Percentiles rank a stretch among this genome's conserved stretches.
Evolutionary conservation across 2,113 vertebrate species (phyloP).

Genomic region (Ceuthmochares aereus): DNA sequence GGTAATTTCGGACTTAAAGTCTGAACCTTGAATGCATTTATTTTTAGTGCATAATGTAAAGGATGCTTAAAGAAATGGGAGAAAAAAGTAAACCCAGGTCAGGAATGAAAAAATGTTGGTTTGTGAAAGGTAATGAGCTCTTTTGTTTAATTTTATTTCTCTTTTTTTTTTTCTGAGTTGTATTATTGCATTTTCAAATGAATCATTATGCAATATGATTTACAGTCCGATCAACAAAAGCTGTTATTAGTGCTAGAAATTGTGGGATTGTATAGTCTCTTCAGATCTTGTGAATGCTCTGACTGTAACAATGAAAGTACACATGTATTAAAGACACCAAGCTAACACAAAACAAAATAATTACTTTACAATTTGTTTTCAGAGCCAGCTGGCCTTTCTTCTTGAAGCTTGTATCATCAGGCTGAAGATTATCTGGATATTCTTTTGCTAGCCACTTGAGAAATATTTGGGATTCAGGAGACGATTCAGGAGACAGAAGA

Average conservation of each 20-base stretch:
- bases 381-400: conserved; percentile 25
- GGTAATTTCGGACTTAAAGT: conserved; percentile 72
- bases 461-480: conserved; percentile 81
- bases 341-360: conserved; percentile 11
- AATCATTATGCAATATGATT: conserved; percentile 13
- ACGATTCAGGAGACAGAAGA: conserved; percentile 71
- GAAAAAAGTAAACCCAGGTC: neutral
- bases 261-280: neutral
- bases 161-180: conserved; percentile 8
- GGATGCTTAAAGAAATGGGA: neutral
- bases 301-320: neutral
- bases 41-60: conserved; percentile 64
- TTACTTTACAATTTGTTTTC: neutral
- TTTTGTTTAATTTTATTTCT: conserved; percentile 30
- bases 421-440: conserved; percentile 41
- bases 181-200: conserved; percentile 11
- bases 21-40: conserved; percentile 45
- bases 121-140: conserved; percentile 8
- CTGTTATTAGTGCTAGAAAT: conserved; percentile 8
- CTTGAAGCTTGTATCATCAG: neutral
- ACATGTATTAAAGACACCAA: neutral
- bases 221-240: conserved; percentile 18
- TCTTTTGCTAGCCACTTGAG: conserved; percentile 49
- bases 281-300: neutral
- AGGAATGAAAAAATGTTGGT: conserved; percentile 55